Percentiles rank a stretch among this genome's conserved stretches.
Evolutionary conservation across 1,140 invertebrate genomes (phyloP).

Genomic region (Temnothorax longispinosus): DNA sequence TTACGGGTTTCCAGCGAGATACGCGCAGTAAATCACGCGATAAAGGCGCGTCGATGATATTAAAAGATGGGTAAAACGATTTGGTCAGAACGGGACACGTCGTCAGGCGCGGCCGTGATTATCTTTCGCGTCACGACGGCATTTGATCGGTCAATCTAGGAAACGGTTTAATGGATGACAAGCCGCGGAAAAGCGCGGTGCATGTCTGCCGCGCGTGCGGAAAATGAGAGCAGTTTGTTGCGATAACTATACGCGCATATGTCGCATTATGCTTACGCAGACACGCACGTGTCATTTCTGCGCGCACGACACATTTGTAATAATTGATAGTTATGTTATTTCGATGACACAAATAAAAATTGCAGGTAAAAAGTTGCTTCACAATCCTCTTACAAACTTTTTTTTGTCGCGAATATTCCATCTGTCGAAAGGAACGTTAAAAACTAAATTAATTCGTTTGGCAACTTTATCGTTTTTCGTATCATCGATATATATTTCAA

Average conservation of each 20-base stretch:
- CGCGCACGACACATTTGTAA: neutral
- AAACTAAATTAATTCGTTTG: neutral
- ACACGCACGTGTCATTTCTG: neutral
- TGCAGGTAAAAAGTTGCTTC: neutral
- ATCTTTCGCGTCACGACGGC: conserved; percentile 36
- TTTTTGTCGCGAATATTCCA: neutral
- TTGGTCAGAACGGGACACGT: neutral
- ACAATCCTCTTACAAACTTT: neutral
- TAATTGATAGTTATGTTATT: neutral
- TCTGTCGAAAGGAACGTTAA: neutral
- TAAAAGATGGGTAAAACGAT: conserved; percentile 32
- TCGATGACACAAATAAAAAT: neutral
- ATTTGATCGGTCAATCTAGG: conserved; percentile 47
- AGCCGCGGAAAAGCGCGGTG: conserved; percentile 31
- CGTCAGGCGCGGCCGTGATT: conserved; percentile 24
- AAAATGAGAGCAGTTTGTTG: conserved; percentile 14
- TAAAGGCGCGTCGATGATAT: conserved; percentile 39
- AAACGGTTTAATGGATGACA: conserved; percentile 33
- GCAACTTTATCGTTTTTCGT: neutral
- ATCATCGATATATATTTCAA: neutral
- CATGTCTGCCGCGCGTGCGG: neutral
- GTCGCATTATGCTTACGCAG: neutral
- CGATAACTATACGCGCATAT: neutral
- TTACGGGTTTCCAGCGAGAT: conserved; percentile 43
- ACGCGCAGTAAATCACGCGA: conserved; percentile 41